These are phyloP conservation scores for Equus przewalskii DNA, from an alignment of 2,113 vertebrate species.

Conservation along the genomic window DNA sequence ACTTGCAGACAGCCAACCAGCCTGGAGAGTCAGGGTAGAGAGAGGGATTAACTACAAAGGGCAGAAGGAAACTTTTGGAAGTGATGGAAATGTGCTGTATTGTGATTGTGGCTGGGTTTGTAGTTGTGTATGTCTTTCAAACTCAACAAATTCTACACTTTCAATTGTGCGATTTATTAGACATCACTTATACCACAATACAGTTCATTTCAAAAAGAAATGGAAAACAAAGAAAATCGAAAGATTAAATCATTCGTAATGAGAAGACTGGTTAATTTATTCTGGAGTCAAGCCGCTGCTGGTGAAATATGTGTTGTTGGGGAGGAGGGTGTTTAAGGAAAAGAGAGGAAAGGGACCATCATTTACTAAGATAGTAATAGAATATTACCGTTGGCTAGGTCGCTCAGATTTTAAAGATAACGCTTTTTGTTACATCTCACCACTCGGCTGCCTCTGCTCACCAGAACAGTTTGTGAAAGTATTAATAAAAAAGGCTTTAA, in stretches of 20 bases:
- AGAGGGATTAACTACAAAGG: neutral
- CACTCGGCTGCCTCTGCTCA: neutral
- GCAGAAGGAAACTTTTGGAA: neutral
- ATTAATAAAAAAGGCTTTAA: neutral
- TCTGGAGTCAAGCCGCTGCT: neutral
- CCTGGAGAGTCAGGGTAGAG: neutral
- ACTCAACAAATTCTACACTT: neutral
- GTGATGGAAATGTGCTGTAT: neutral
- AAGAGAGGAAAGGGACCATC: neutral
- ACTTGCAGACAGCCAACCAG: neutral
- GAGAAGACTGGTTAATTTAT: neutral
- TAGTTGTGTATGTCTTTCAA: neutral
- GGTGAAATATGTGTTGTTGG: neutral
- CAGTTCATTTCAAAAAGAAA: neutral
- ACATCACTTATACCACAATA: neutral
- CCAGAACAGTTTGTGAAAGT: neutral
- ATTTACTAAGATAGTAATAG: no score
- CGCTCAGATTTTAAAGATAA: neutral
- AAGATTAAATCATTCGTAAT: neutral
- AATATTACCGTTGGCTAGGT: no score
- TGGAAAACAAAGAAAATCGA: neutral
- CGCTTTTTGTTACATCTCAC: neutral
- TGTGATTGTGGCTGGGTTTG: neutral
- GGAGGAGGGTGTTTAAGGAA: neutral
- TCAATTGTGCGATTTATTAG: neutral